Conservation (phyloP, 2,888 invertebrate species). For the Dasysyrphus albostriatus region DNA sequence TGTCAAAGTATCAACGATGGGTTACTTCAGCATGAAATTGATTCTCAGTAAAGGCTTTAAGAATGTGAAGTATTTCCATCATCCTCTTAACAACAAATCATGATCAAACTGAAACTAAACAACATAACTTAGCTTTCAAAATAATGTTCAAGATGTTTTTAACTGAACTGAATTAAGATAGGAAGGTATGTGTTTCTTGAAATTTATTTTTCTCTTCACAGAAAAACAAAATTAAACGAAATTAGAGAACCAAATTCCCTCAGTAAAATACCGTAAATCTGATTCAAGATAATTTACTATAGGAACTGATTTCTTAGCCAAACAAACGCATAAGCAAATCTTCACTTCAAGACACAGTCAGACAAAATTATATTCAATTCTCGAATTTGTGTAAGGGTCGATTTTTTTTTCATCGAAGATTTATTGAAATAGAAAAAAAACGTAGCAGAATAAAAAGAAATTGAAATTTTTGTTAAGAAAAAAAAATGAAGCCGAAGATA, state of each 20-base stretch:
- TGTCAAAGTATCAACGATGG: constrained; percentile 56
- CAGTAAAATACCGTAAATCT: background rate
- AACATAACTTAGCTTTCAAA: too few species aligned
- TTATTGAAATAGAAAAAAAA: background rate
- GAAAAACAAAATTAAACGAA: too few species aligned
- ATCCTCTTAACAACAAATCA: background rate
- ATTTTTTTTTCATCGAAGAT: background rate
- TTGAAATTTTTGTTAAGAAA: background rate
- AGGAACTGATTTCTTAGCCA: background rate
- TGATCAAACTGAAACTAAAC: background rate
- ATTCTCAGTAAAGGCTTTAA: constrained; percentile 36
- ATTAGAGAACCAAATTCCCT: too few species aligned
- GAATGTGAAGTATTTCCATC: too few species aligned
- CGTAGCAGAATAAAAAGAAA: background rate
- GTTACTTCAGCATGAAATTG: constrained; percentile 69
- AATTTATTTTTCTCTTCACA: too few species aligned
- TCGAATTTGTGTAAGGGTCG: constrained; percentile 41
- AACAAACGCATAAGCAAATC: background rate
- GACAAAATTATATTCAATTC: background rate
- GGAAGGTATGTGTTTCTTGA: too few species aligned
- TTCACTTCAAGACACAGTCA: background rate
- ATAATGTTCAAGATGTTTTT: too few species aligned
- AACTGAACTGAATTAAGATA: too few species aligned
- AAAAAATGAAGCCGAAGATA: background rate
- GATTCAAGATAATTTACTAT: background rate